Percentiles rank a stretch among this genome's conserved stretches.
Evolutionary conservation across 2,113 vertebrate species (phyloP).

Genomic region (Ranitomeya imitator): DNA sequence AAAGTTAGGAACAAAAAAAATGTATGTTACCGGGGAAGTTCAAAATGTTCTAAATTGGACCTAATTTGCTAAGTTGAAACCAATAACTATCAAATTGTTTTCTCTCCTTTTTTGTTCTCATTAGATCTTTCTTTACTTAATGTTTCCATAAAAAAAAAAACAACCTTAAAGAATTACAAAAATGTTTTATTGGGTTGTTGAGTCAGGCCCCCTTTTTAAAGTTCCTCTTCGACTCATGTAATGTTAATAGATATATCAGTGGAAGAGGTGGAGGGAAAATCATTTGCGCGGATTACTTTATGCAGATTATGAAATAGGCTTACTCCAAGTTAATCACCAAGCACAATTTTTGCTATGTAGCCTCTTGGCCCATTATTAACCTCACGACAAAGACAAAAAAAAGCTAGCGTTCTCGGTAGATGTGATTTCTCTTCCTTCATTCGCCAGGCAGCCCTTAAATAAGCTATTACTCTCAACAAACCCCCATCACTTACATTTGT

Average conservation of each 20-base stretch:
- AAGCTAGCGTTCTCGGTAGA: neutral
- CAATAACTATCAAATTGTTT: neutral
- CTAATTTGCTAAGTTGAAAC: too few relatives aligned
- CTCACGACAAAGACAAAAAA: slow-evolving; percentile 41
- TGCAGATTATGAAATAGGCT: slow-evolving; percentile 30
- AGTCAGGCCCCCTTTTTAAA: neutral
- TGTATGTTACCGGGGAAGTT: too few relatives aligned
- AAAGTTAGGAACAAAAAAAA: too few relatives aligned
- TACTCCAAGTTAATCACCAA: slow-evolving; percentile 22
- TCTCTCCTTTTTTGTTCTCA: neutral
- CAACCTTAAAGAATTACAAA: neutral
- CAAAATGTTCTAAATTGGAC: too few relatives aligned
- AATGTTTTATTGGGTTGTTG: neutral
- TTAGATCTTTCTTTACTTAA: neutral
- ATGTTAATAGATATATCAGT: slow-evolving; percentile 33
- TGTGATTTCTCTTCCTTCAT: slow-evolving; percentile 37
- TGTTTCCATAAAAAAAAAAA: neutral
- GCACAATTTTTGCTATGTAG: slow-evolving; percentile 12
- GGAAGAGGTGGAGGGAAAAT: neutral
- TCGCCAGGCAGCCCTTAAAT: slow-evolving; percentile 47
- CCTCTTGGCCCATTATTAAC: slow-evolving; percentile 22
- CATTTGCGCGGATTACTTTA: slow-evolving; percentile 17
- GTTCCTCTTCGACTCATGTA: slow-evolving; percentile 10
- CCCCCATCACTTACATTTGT: slow-evolving; percentile 44
- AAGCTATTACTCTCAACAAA: slow-evolving; percentile 35